Base-by-base conservation (phyloP, 2,888 invertebrate species). In the Spisula solida region DNA sequence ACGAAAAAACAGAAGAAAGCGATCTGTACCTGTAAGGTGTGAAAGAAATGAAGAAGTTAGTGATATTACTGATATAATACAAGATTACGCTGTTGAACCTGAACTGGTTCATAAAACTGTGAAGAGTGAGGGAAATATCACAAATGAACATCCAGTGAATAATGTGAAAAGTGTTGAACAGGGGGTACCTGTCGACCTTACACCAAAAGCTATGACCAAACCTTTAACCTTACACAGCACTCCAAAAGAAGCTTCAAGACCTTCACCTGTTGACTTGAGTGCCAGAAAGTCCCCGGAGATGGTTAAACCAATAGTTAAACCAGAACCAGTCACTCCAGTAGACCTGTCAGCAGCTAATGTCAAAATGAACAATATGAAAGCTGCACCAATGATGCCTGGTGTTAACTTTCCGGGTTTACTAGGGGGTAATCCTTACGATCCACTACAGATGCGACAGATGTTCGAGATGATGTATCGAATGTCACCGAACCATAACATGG, bases 1-100 rank as follows among this genome's bases (percentile, higher is more conserved):
- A 75, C 75, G 83, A 31, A 86, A 87, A 51, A 85, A 85, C 66
- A 87, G 87, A 55, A 78, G 87, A 31, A 87, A 90, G 66, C 66
- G 80, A 20, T 87, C 82, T 70, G 47, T 85, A n/a, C 87, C 85
- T 29, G 79, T 87, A 18, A 79, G 81, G 51, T 86, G 81, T 51
- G 81, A 84, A 80, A 70, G 80, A 31, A 75, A 60, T 51, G 41
- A 75, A 20, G 84, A 84, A 20, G 51, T 56, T 6, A 34, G 25
- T 79, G 85, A 85, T 25, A 56, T 85, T 31, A 79, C 51, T 55
- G 85, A 85, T 29, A 85, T 85, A 1, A 47, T 79, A 25, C 55
- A 85, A 41, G 85, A 85, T 31, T 85, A 85, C 41, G 78, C 78
- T 12, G 79, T 79, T 0, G 55, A 85, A 34, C 78, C 85, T 12